These are phyloP conservation scores for Stichopus chloronotus DNA, from an alignment of 35 echinoderm and acorn worm species.

Conservation along the genomic window DNA sequence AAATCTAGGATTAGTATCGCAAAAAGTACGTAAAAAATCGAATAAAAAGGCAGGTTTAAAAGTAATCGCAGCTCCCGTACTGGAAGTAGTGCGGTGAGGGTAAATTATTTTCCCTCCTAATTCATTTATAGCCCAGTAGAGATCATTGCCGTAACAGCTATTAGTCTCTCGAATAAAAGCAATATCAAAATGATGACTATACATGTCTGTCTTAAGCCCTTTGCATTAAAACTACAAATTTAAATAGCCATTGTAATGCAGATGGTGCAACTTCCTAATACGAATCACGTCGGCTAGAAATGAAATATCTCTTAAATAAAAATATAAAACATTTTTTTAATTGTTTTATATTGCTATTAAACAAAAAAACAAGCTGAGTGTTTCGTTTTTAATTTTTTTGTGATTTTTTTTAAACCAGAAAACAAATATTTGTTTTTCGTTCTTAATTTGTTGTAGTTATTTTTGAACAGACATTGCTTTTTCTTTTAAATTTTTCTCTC, in stretches of 20 bases:
- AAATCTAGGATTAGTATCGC: neutral
- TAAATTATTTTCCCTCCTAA: neutral
- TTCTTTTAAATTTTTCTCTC: too few relatives aligned
- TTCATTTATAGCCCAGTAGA: conserved; percentile 7
- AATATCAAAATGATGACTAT: conserved; percentile 5
- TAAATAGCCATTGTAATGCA: neutral
- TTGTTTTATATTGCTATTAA: too few relatives aligned
- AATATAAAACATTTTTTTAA: too few relatives aligned
- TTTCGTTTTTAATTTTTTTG: too few relatives aligned
- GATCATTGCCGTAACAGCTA: neutral
- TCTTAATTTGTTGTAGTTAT: too few relatives aligned
- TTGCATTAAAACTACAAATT: conserved; percentile 13
- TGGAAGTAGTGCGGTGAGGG: conserved; percentile 6
- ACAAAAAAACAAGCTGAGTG: too few relatives aligned
- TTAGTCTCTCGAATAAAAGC: neutral
- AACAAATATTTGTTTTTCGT: too few relatives aligned
- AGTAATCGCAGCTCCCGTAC: neutral
- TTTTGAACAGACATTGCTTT: too few relatives aligned
- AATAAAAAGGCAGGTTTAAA: neutral
- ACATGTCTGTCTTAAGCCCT: neutral
- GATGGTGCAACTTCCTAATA: too few relatives aligned
- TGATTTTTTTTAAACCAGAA: too few relatives aligned
- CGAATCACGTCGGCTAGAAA: too few relatives aligned
- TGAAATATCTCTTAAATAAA: too few relatives aligned
- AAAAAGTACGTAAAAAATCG: neutral